phyloP scores from a whole-genome alignment of 2,888 invertebrate species.

The Dynastes tityus region DNA sequence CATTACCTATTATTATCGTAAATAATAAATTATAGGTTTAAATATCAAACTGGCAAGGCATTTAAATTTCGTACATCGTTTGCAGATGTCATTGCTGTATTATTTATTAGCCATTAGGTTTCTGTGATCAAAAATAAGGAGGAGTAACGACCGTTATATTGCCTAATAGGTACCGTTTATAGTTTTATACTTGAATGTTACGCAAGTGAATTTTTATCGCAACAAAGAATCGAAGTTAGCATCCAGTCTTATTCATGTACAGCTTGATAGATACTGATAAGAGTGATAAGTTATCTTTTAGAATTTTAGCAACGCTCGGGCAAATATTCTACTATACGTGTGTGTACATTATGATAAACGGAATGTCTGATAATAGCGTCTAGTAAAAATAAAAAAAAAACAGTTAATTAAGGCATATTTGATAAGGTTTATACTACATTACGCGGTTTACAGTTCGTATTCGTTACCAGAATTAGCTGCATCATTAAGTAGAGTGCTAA shows the following conservation, averaged over 20 bases:
- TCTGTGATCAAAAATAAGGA: not conserved
- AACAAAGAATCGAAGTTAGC: not conserved
- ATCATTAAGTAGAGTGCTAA: no score
- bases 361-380: not conserved
- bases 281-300: slow-evolving; percentile 25
- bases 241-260: not conserved
- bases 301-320: slow-evolving; percentile 26
- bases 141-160: slow-evolving; percentile 12
- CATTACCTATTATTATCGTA: no score
- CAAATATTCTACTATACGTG: not conserved
- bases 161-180: slow-evolving; percentile 7
- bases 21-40: no score
- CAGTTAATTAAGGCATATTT: not conserved
- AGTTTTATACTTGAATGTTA: not conserved
- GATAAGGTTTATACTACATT: no score
- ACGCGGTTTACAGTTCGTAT: no score
- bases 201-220: slow-evolving; percentile 8
- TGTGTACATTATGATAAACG: slow-evolving; percentile 23
- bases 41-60: not conserved
- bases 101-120: not conserved
- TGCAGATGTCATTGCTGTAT: not conserved
- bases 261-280: not conserved
- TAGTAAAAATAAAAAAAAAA: no score
- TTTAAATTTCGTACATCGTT: not conserved
- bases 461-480: no score